phyloP scores from a whole-genome alignment of 2,113 vertebrate species.

The Podarcis raffonei region DNA sequence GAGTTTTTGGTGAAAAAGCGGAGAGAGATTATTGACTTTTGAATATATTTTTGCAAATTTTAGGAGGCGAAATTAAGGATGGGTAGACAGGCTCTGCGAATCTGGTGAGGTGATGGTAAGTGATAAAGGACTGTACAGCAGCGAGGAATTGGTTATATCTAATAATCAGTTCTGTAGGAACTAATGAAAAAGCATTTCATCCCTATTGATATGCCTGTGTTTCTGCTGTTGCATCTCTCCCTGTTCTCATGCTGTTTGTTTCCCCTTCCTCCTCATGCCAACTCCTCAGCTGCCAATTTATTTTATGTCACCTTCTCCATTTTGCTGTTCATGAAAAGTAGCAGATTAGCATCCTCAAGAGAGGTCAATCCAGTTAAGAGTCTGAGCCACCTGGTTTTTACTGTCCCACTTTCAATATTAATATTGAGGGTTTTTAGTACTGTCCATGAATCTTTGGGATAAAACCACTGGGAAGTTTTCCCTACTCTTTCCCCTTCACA shows the following conservation, averaged over 20 bases:
- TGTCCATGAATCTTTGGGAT: not conserved
- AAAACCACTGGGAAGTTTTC: not conserved
- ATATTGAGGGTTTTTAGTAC: not conserved
- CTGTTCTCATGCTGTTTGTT: not conserved
- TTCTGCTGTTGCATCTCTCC: not conserved
- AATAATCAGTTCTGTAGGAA: slow-evolving; percentile 5
- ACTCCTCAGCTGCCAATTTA: not conserved
- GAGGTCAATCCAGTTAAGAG: not conserved
- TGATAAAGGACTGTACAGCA: not conserved
- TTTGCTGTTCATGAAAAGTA: slow-evolving; percentile 22
- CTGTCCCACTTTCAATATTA: slow-evolving; percentile 6
- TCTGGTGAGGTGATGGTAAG: slow-evolving; percentile 20
- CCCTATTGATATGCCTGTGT: not conserved
- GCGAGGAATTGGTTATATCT: slow-evolving; percentile 14
- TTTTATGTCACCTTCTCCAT: slow-evolving; percentile 10
- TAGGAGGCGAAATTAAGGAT: not conserved
- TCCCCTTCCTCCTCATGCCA: not conserved
- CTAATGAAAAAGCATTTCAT: not conserved
- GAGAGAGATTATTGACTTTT: not conserved
- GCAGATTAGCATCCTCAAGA: slow-evolving; percentile 15
- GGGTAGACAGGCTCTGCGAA: not conserved
- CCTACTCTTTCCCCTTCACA: not conserved
- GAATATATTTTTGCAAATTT: slow-evolving; percentile 26
- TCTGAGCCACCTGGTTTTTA: not conserved
- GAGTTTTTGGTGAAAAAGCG: not conserved